Evolutionary conservation across 2,888 invertebrate species (phyloP), one percentile per base, ranked within the genome.

Genomic region (Apodemia mormo): DNA sequence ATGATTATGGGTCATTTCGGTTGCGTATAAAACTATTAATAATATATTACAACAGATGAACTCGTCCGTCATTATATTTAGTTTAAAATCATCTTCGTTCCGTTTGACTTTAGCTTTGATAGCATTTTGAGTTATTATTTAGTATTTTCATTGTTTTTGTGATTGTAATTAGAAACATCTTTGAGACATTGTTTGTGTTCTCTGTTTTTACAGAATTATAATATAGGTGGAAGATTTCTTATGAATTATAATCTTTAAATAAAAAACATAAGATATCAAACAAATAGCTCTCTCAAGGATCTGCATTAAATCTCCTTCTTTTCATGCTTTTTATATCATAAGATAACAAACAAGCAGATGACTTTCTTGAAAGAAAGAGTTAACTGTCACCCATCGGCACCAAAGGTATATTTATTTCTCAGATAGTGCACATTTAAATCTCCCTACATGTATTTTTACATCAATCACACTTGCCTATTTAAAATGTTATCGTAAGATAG

Each of bases 1-100:
- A 85, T 90, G 88, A 92, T 92, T 92, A 91, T 85, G 87, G 87
- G 84, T 89, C 84, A 91, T 92, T 91, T 91, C 81, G 84, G 82
- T 78, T 82, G 82, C 81, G 85, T 82, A 85, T 84, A 83, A 84
- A 89, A 90, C 91, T 92, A 91, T 90, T 88, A 90, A 89, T 91
- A 90, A 88, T 89, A 81, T 87, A 88, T 88, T 89, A 88, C 82
- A 84, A 83, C 84, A 81, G 81, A 83, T 80, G 79, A 79, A 72
- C 68, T 72, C 71, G 72, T 73, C 70, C 74, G 82, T 82, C 82
- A 84, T 88, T 85, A 85, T 82, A 79, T 82, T 83, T 80, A 79
- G 78, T 79, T 80, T 81, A 80, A 80, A 76, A 74, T 73, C 71
- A 72, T 75, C 78, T 70, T 73, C 73, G 75, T 80, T 79, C 76